phyloP scores from a whole-genome alignment of 2,797 vertebrate species.

The Liasis olivaceus region DNA sequence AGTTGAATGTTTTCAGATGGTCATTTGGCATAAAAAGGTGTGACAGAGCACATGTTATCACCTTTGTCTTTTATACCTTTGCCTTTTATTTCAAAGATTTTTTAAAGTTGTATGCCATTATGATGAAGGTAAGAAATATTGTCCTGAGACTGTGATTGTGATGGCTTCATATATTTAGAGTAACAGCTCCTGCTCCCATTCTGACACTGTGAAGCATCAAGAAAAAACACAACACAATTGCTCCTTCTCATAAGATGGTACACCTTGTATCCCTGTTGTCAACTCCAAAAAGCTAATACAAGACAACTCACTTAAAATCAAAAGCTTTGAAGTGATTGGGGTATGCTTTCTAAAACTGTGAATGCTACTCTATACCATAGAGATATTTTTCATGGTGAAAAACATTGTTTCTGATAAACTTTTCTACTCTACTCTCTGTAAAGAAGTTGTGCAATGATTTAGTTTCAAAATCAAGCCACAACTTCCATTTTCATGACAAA shows the following conservation, averaged over 20 bases:
- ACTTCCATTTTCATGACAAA: slow-evolving; percentile 8
- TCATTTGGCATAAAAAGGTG: background rate
- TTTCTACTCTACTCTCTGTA: background rate
- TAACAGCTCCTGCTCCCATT: background rate
- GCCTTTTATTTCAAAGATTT: background rate
- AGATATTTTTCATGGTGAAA: slow-evolving; percentile 44
- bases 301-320: slow-evolving; percentile 17
- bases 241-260: background rate
- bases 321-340: slow-evolving; percentile 58
- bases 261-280: background rate
- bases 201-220: background rate
- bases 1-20: background rate
- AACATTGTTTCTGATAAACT: slow-evolving; percentile 21
- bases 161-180: background rate
- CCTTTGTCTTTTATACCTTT: background rate
- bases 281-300: background rate
- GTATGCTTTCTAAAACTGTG: slow-evolving; percentile 44
- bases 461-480: slow-evolving; percentile 16
- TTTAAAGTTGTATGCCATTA: background rate
- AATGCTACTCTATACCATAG: slow-evolving; percentile 45
- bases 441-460: slow-evolving; percentile 8
- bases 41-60: background rate
- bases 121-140: background rate
- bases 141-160: background rate
- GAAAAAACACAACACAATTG: background rate